Evolutionary conservation across 2,113 vertebrate genomes (phyloP).

Genomic region (Sphyrna mokarran): DNA sequence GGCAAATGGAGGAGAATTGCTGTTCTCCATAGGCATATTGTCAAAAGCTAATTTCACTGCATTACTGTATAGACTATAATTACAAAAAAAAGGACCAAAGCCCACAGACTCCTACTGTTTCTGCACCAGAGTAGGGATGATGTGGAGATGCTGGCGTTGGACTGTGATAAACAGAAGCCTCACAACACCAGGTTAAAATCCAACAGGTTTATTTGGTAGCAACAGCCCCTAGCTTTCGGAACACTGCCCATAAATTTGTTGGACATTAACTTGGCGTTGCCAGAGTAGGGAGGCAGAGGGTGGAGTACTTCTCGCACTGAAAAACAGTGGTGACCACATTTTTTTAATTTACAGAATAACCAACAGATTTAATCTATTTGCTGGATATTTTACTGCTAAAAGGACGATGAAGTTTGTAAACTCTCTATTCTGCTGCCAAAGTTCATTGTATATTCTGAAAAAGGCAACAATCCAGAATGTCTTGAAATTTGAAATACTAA

Average conservation of each 20-base stretch:
- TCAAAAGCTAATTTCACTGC: not conserved
- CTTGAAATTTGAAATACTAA: not conserved
- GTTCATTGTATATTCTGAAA: not conserved
- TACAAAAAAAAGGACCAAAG: not conserved
- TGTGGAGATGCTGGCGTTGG: no score
- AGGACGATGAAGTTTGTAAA: not conserved
- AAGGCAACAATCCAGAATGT: not conserved
- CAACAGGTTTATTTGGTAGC: no score
- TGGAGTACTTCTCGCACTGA: not conserved
- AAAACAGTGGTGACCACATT: not conserved
- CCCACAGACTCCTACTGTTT: not conserved
- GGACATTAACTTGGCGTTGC: no score
- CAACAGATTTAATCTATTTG: not conserved
- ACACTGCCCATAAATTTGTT: no score
- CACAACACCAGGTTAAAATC: no score
- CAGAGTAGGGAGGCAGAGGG: not conserved
- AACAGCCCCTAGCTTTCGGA: no score
- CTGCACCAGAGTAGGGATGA: not conserved
- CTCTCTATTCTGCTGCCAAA: not conserved
- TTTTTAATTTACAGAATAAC: not conserved
- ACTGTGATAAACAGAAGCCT: no score
- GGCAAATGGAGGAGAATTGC: not conserved
- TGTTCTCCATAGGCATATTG: not conserved
- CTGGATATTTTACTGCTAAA: not conserved
- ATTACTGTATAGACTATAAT: not conserved